These are phyloP conservation scores for Pelosia muscerda DNA, from an alignment of 2,888 invertebrate genomes.

Conservation along the genomic window DNA sequence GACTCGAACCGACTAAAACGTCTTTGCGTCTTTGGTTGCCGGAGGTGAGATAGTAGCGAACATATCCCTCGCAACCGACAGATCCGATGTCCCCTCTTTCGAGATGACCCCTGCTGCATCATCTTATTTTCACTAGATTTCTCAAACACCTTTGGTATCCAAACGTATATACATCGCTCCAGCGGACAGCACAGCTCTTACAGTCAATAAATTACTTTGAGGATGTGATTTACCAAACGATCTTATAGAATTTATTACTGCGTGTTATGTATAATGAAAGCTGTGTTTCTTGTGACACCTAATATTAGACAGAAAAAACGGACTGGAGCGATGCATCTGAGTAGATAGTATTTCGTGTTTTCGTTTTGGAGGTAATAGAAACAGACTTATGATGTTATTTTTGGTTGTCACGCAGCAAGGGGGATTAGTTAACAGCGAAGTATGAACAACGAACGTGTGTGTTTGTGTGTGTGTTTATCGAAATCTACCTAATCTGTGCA, in stretches of 20 bases:
- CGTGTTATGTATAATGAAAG: neutral
- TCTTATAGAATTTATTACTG: constrained; percentile 1
- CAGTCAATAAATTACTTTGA: constrained; percentile 12
- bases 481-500: neutral
- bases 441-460: too few species aligned
- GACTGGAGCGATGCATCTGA: neutral
- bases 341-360: constrained; percentile 3
- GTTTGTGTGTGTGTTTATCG: neutral
- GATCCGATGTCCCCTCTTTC: too few species aligned
- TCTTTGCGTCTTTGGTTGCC: too few species aligned
- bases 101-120: too few species aligned
- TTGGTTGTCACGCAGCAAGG: neutral
- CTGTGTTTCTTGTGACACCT: neutral
- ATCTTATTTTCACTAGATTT: constrained; percentile 5
- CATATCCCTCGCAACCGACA: too few species aligned
- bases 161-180: neutral
- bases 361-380: neutral
- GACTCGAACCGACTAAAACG: too few species aligned
- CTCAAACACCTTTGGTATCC: neutral
- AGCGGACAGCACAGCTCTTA: too few species aligned
- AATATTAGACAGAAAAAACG: neutral
- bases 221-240: constrained; percentile 15
- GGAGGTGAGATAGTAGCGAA: too few species aligned
- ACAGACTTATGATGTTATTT: constrained; percentile 6
- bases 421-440: neutral